phyloP scores from a whole-genome alignment of 2,113 vertebrate species.

The Zonotrichia leucophrys region DNA sequence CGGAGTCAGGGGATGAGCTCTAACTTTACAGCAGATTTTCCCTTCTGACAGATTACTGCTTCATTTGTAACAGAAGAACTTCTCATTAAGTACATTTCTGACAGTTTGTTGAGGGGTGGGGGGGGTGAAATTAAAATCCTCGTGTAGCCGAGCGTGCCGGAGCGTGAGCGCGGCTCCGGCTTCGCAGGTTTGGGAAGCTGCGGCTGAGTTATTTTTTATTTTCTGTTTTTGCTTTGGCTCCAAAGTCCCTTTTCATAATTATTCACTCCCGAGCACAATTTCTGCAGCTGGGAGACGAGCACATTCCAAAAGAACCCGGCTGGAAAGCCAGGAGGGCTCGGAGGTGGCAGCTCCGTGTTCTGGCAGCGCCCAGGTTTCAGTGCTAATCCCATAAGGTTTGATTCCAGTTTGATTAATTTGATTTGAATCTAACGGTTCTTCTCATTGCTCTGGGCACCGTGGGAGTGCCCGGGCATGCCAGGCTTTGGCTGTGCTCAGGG shows the following conservation, averaged over 20 bases:
- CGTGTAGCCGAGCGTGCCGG: neutral
- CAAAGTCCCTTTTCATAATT: neutral
- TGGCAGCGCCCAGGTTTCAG: neutral
- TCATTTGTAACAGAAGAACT: constrained; percentile 44
- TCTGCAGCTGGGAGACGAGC: neutral
- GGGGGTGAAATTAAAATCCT: neutral
- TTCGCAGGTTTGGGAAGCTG: neutral
- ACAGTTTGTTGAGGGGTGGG: neutral
- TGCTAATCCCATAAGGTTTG: neutral
- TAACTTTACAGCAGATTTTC: constrained; percentile 42
- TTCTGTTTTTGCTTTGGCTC: neutral
- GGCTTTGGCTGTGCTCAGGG: neutral
- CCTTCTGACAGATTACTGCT: constrained; percentile 56
- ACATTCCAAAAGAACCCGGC: neutral
- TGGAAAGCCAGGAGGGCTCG: neutral
- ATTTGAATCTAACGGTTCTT: neutral
- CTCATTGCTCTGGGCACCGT: neutral
- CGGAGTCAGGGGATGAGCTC: constrained; percentile 8
- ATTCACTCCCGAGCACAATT: neutral
- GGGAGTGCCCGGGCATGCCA: neutral
- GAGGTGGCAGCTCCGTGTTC: neutral
- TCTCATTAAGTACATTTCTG: constrained; percentile 56
- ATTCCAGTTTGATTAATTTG: neutral
- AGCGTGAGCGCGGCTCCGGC: rapidly evolving
- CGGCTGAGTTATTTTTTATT: neutral